Conservation (phyloP, 2,113 vertebrate genomes). For the Elanus axillaris region DNA sequence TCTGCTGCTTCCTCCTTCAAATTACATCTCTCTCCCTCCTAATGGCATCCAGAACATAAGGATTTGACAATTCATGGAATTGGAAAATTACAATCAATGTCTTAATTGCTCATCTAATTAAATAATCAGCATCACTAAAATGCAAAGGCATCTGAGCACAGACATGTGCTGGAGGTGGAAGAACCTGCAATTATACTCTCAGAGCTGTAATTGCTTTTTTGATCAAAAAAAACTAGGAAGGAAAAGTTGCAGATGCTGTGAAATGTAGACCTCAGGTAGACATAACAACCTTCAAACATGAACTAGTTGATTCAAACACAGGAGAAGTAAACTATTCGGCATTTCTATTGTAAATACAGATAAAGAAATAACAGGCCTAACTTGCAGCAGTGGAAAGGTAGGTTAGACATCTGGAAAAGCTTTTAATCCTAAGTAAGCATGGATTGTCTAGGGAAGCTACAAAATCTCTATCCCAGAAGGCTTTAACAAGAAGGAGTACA, state of each 20-base stretch:
- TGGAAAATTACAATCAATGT: conserved; percentile 59
- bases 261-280: background rate
- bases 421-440: background rate
- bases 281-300: background rate
- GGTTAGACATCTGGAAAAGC: background rate
- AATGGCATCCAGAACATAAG: background rate
- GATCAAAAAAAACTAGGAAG: background rate
- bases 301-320: background rate
- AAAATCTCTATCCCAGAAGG: background rate
- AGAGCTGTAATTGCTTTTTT: conserved; percentile 23
- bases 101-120: conserved; percentile 63
- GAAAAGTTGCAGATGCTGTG: background rate
- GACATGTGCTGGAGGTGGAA: conserved; percentile 11
- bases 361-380: background rate
- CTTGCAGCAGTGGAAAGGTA: background rate
- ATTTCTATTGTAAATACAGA: background rate
- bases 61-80: conserved; percentile 25
- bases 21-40: conserved; percentile 42
- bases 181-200: conserved; percentile 54
- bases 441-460: background rate
- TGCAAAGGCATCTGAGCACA: conserved; percentile 37
- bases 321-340: background rate
- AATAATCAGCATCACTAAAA: conserved; percentile 54
- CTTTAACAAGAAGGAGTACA: background rate
- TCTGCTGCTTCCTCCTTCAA: conserved; percentile 68